phyloP scores from a whole-genome alignment of 2,888 invertebrate species.

The Aphodius granarius region DNA sequence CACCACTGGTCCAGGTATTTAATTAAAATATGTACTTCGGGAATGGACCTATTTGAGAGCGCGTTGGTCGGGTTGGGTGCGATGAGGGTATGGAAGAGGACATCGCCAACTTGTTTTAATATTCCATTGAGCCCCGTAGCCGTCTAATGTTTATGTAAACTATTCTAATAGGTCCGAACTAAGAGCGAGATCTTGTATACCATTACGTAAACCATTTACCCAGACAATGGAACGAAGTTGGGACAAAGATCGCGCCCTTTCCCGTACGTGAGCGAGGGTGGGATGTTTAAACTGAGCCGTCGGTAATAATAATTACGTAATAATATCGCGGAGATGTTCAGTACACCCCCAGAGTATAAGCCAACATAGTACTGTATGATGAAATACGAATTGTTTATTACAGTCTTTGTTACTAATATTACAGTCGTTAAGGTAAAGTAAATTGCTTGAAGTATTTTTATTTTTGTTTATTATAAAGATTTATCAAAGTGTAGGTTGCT shows the following conservation, averaged over 20 bases:
- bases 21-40: slow-evolving; percentile 15
- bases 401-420: background rate
- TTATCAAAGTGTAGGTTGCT: too few relatives aligned
- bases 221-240: slow-evolving; percentile 22
- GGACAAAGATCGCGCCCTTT: slow-evolving; percentile 17
- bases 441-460: too few relatives aligned
- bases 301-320: slow-evolving; percentile 26
- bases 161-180: slow-evolving; percentile 17
- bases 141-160: slow-evolving; percentile 16
- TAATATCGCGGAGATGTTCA: slow-evolving; percentile 24
- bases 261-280: background rate
- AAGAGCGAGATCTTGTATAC: slow-evolving; percentile 24
- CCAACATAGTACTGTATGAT: slow-evolving; percentile 16
- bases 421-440: background rate
- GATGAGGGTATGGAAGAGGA: slow-evolving; percentile 3
- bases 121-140: slow-evolving; percentile 9
- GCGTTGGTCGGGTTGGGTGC: background rate
- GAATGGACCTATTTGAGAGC: slow-evolving; percentile 3
- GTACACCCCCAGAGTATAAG: slow-evolving; percentile 19
- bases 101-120: slow-evolving; percentile 13
- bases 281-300: slow-evolving; percentile 1
- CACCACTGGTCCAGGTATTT: background rate
- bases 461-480: too few relatives aligned
- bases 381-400: background rate
- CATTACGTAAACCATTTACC: slow-evolving; percentile 22